Evolutionary conservation across 2,797 vertebrate genomes (phyloP), one percentile per base, ranked within the genome.

Genomic region (Hoplostethus atlanticus): DNA sequence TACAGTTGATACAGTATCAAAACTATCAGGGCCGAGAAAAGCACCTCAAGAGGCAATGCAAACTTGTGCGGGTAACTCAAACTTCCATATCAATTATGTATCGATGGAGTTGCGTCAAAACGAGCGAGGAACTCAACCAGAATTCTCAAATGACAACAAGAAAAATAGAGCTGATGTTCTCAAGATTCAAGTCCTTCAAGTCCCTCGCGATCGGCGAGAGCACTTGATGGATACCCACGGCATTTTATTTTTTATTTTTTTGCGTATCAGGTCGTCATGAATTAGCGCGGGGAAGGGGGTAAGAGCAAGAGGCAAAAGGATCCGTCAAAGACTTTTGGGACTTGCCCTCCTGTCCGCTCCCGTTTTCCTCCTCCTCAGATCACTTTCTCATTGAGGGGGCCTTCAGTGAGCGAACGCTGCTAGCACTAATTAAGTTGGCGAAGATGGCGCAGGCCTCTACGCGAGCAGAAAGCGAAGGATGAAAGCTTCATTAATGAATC

Each of bases 401-500:
- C 71, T 55, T 64, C 76, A 80, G 72, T 73, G 78, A 86, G 69
- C 64, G 30, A 85, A 68, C 34, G 73, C 68, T 82, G 78, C 82
- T 76, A 60, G 80, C 73, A 16, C 78, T 89, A 89, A 91, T 92
- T 91, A 90, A 87, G 72, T 72, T 15, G 52, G 63, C 1, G 42
- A 63, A 74, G 80, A 77, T 64, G 68, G 77, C 9, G 48, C 16
- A 1, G 80, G 76, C 73, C 68, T 81, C 57, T 2, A 79, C 80
- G 54, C 64, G 40, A 58, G 64, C 71, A 64, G 59, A 85, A 72
- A 83, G 79, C 64, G 46, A 10, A 30, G 72, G 84, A 89, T 89
- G 88, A 90, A 90, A 91, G 89, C 73, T 76, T 83, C 59, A 76
- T 87, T 86, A 89, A 83, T 79, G 76, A 91, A 85, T 77, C 84